phyloP scores from a whole-genome alignment of 2,797 vertebrate genomes.

The Pogoniulus pusillus region DNA sequence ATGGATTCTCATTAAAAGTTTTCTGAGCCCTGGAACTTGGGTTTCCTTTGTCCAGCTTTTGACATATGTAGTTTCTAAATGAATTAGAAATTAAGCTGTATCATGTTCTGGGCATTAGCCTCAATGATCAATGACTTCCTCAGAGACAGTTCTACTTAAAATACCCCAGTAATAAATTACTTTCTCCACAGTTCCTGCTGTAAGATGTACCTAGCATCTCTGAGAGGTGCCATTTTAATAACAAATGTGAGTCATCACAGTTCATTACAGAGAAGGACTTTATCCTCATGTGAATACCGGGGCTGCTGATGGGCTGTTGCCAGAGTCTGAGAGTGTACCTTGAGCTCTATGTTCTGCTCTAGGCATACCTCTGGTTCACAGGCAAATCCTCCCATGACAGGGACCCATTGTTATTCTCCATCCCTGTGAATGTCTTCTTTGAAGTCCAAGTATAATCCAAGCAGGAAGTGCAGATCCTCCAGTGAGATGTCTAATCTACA shows the following conservation, averaged over 20 bases:
- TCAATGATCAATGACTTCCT: slow-evolving; percentile 34
- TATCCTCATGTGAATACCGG: neutral
- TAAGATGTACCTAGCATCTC: neutral
- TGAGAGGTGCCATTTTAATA: neutral
- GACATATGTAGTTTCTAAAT: neutral
- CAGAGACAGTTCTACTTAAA: slow-evolving; percentile 33
- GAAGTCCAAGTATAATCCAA: neutral
- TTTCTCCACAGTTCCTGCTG: neutral
- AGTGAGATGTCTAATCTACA: neutral
- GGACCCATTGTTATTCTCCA: neutral
- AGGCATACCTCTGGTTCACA: neutral
- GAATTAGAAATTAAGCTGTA: slow-evolving; percentile 20
- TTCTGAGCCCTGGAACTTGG: neutral
- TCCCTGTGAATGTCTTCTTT: neutral
- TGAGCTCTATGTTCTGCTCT: neutral
- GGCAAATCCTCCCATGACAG: neutral
- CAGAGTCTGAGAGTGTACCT: neutral
- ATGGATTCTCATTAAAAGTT: neutral
- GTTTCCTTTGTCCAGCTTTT: neutral
- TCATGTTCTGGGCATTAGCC: neutral
- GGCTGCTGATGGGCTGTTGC: neutral
- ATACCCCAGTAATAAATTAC: slow-evolving; percentile 16
- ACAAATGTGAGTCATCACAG: neutral
- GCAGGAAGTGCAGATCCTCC: neutral
- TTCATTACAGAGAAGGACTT: neutral